Conservation (phyloP, 2,113 vertebrate species). For the Eulemur rufifrons region DNA sequence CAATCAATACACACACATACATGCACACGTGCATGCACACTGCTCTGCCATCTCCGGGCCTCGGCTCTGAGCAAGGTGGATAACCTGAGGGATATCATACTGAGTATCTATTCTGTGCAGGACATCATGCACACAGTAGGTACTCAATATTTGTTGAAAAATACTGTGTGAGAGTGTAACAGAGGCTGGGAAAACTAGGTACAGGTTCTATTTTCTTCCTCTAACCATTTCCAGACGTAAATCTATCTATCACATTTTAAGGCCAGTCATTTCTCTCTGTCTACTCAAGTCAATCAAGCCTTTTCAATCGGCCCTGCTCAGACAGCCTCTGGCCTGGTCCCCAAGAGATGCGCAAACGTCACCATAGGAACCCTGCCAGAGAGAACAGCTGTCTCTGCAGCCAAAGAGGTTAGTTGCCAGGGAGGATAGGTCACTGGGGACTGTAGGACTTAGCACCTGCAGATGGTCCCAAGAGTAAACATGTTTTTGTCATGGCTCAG, state of each 20-base stretch:
- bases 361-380: constrained; percentile 66
- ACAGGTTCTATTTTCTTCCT: not conserved
- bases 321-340: constrained; percentile 51
- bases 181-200: constrained; percentile 10
- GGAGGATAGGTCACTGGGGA: constrained; percentile 46
- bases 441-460: constrained; percentile 37
- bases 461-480: constrained; percentile 29
- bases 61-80: constrained; percentile 20
- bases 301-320: constrained; percentile 43
- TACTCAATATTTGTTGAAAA: not conserved
- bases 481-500: not conserved
- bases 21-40: too few species aligned
- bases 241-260: not conserved
- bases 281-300: constrained; percentile 30
- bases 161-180: not conserved
- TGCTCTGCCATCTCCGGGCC: not conserved
- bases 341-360: constrained; percentile 56
- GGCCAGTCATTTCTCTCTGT: constrained; percentile 10
- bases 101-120: not conserved
- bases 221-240: not conserved
- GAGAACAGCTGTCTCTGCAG: constrained; percentile 64
- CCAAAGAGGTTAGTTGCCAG: constrained; percentile 65
- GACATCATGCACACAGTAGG: not conserved
- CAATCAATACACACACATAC: constrained; percentile 17
- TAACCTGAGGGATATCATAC: not conserved